Base-by-base conservation (phyloP, 2,113 vertebrate genomes). In the Brienomyrus longianalis region DNA sequence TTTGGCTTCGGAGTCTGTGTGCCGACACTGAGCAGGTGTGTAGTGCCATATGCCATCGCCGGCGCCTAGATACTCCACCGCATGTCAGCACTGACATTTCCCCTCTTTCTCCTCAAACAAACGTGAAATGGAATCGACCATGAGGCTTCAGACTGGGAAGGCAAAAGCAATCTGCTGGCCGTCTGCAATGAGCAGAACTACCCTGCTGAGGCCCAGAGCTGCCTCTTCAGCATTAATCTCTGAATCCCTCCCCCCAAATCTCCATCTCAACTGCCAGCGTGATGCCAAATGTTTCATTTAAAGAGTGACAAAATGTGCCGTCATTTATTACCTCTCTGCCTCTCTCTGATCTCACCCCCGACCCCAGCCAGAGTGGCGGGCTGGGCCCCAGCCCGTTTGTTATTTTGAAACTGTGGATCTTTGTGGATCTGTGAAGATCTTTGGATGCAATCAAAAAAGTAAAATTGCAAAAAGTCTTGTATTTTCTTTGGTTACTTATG, bases 181-280 rank as follows among this genome's bases (percentile, higher is more conserved):
- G 1, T 85, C 35, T 13, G 39, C 27, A 27, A 27, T 3, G 59
- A 66, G 83, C 39, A 47, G 66, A 11, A 88, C 47, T 86, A 21
- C 17, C 59, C 31, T 59, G 91, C 92, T 91, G 92, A 90, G 84
- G 85, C 90, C 89, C 91, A 56, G 59, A 48, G 87, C 91, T 70
- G 77, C 91, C 89, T 83, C 90, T 92, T 47, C 87, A 90, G 56
- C 89, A 90, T 50, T 39, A 23, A 87, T 66, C 59, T 85, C 70
- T 87, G 23, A 48, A 10, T 0, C 5, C 43, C 83, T 90, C 88
- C 17, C 88, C 90, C 88, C 62, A 52, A 74, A 23, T 70, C 89
- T 43, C 8, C n/a, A n/a, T 93, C 88, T 19, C 39, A 88, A 84
- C 51, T 45, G 54, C 80, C 74, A 89, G 51, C 23, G 23, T 43